phyloP scores from a whole-genome alignment of 2,113 vertebrate genomes.

The Puntigrus tetrazona region DNA sequence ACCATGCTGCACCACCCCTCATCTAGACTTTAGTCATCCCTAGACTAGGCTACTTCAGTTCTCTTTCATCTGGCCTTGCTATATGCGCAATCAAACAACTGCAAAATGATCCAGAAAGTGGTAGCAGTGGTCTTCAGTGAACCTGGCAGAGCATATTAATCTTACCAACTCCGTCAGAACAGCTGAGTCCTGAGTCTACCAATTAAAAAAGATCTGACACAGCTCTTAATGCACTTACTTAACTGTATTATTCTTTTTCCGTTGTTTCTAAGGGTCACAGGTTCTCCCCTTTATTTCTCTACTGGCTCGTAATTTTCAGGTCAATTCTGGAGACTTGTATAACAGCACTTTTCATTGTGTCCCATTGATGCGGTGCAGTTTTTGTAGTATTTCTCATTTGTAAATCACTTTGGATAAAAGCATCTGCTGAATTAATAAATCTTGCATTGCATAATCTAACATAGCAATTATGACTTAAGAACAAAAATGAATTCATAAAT shows the following conservation, averaged over 20 bases:
- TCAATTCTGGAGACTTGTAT: neutral
- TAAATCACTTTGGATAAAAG: slow-evolving; percentile 23
- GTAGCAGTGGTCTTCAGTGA: neutral
- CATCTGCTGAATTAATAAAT: slow-evolving; percentile 3
- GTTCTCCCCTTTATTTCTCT: neutral
- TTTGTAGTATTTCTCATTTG: slow-evolving; percentile 24
- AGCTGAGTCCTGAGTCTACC: neutral
- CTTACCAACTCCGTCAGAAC: neutral
- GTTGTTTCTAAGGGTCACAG: neutral
- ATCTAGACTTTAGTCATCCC: neutral
- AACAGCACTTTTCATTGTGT: neutral
- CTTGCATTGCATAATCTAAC: neutral
- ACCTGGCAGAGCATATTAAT: neutral
- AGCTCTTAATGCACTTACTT: neutral
- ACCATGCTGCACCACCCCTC: neutral
- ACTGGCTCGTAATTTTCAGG: neutral
- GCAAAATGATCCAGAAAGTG: neutral
- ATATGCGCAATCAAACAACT: neutral
- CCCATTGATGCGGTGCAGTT: neutral
- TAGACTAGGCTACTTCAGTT: neutral
- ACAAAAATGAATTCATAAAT: slow-evolving; percentile 6
- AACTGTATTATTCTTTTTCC: neutral
- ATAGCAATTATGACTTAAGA: neutral
- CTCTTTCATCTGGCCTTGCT: neutral
- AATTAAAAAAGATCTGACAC: neutral